Base-by-base conservation (phyloP, 2,888 invertebrate species). In the Drosophila prolongata region DNA sequence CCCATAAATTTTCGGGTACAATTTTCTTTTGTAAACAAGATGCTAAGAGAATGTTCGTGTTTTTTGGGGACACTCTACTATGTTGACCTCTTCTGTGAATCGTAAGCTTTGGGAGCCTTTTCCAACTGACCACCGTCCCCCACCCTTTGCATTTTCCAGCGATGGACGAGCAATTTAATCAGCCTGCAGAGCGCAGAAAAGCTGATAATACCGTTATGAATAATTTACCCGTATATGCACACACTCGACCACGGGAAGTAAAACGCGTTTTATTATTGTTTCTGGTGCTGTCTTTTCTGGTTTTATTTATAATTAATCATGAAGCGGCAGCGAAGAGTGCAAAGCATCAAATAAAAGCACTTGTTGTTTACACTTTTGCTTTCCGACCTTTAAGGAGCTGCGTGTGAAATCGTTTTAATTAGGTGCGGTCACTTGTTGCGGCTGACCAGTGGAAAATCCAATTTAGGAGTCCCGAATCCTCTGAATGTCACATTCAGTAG, bases 181-280 rank as follows among this genome's bases (percentile, higher is more conserved):
- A 89, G 87, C 54, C 76, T 71, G 62, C 76, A 71, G 60, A 60
- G 73, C 59, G 76, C 78, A 73, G 79, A 70, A 78, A 87, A 84
- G 85, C 85, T 81, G 89, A 85, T 86, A 89, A 85, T 75, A 64
- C 85, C 78, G 75, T 89, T 89, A 81, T 86, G 87, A 84, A 86
- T 89, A 89, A 86, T 89, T 87, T 75, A 79, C 81, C 72, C 65
- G 58, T 71, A 77, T 55, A 35, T 49, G 38, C 66, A 50, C 49
- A 40, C 57, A 50, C 1, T 59, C 13, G 60, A 13, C 52, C 10
- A 53, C 30, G 53, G 42, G 44, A 38, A 62, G 61, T 35, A 49
- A 60, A 52, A 47, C 44, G 46, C 69, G 44, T 60, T 52, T 76
- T 75, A 65, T 77, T 76, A 70, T 60, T 77, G 72, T 55, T 73